Base-by-base conservation (phyloP, 2,113 vertebrate species). In the Pomatorhinus ruficollis region DNA sequence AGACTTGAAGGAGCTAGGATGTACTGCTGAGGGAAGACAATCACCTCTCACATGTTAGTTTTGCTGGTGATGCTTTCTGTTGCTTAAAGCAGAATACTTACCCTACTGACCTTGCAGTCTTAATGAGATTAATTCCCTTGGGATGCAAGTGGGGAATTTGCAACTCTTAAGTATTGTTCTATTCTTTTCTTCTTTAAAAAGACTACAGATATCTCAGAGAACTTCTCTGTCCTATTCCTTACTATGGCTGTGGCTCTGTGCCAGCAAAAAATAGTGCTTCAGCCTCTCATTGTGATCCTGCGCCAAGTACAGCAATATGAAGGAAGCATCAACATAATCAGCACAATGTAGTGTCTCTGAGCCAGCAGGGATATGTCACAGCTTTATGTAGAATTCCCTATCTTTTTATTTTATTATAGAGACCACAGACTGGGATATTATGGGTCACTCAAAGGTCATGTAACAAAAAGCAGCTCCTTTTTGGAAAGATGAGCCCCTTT, bases 261-360 rank as follows among this genome's bases (percentile, higher is more conserved):
- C 98, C 97, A 98, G 79, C 68, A 94, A 95, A 96, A 97, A 96
- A 92, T 66, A 96, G 83, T 89, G 95, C 82, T 97, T 92, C 95
- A 97, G 80, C 77, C 85, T 95, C 81, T 95, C 75, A 90, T 95
- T 97, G 97, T 98, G 98, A 98, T 98, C 97, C 61, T 83, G 64
- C 1, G 98, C 98, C 98, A 98, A 98, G 87, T 90, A 98, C 96
- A 98, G 97, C 98, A 98, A 93, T 97, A 87, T 44, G 94, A 97
- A 97, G 97, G 97, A 98, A 98, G 97, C 96, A 97, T 96, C 95
- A 96, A 97, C 97, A 97, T 94, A 97, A 97, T 97, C 96, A 97
- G 97, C 96, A 96, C 84, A 97, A 97, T 95, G 89, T 91, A 94
- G 79, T 22, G 52, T 97, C 96, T 96, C 95, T 91, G 96, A 97